Base-by-base conservation (phyloP, 2,888 invertebrate species). In the Aproaerema taeniolella region DNA sequence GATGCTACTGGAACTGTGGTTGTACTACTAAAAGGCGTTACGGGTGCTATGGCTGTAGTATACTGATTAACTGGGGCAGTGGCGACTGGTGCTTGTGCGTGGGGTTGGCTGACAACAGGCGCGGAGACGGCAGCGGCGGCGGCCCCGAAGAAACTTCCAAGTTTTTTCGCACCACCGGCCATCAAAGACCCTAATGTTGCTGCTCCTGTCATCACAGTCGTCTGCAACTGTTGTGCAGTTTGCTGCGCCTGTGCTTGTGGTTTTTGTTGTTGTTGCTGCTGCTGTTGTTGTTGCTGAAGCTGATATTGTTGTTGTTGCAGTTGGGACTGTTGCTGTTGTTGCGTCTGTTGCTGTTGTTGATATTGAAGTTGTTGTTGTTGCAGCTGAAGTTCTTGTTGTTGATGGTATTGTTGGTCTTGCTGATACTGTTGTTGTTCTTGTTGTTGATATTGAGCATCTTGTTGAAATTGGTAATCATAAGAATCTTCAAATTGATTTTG, bases 151-250 rank as follows among this genome's bases (percentile, higher is more conserved):
- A 88, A 73, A 49, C 81, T 87, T 9, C 87, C 87, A 9, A 88
- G 61, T 51, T 78, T 87, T 47, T 87, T 86, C 9, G 87, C 87
- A 44, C 87, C 85, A 41, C 86, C 87, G 2, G 85, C 81, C 78
- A 87, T 80, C 24, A 87, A 63, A 4, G 80, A 82, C n/a, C 86
- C 87, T 50, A 87, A 65, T 2, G 83, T 83, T 37, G 86, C 85
- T 26, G 83, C 86, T 41, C 86, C 86, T 17, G 81, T 87, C 38
- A 86, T 48, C 10, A 86, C 74, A 45, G 73, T 74, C 1, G 81
- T 61, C 58, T 86, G 85, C 33, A 86, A 48, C 53, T 85, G 83
- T 45, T 82, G 81, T 2, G 76, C 56, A 20, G 82, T 73, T 48
- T 74, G 68, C 44, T 78, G 75, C 45, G 67, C 70, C 43, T 77